Conservation (phyloP, 2,888 invertebrate species). For the Callyntrura guangdongensis region DNA sequence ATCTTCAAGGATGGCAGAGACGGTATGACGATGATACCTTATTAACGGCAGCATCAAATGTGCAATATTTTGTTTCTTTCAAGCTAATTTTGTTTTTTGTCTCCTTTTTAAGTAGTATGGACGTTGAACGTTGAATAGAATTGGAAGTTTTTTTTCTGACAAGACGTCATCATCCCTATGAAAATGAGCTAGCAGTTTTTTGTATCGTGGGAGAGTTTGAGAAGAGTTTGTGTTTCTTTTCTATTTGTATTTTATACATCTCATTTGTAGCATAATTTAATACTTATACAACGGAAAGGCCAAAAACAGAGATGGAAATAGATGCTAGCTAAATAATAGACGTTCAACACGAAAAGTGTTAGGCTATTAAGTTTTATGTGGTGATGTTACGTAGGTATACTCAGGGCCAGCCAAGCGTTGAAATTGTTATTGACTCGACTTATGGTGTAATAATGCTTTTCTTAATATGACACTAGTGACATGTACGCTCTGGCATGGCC, state of each 20-base stretch:
- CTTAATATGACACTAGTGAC: conserved; percentile 39
- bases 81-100: conserved; percentile 54
- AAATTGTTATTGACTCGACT: conserved; percentile 54
- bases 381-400: neutral
- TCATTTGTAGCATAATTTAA: no score
- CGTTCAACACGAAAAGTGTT: conserved; percentile 41
- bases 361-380: conserved; percentile 10
- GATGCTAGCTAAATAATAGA: conserved; percentile 20
- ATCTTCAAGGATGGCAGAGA: conserved; percentile 20
- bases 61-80: conserved; percentile 60
- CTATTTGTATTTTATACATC: neutral
- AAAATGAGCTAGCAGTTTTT: neutral
- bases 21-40: neutral
- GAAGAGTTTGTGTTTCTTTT: conserved; percentile 39
- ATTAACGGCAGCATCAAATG: conserved; percentile 16
- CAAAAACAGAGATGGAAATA: neutral
- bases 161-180: conserved; percentile 21
- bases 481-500: neutral
- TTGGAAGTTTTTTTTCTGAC: conserved; percentile 29
- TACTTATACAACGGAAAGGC: conserved; percentile 12
- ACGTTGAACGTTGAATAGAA: conserved; percentile 48
- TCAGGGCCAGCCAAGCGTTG: conserved; percentile 44
- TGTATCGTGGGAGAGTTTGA: conserved; percentile 12
- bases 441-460: conserved; percentile 29
- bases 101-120: conserved; percentile 67